Base-by-base conservation (phyloP, 2,113 vertebrate species). In the Dissostichus mawsoni region DNA sequence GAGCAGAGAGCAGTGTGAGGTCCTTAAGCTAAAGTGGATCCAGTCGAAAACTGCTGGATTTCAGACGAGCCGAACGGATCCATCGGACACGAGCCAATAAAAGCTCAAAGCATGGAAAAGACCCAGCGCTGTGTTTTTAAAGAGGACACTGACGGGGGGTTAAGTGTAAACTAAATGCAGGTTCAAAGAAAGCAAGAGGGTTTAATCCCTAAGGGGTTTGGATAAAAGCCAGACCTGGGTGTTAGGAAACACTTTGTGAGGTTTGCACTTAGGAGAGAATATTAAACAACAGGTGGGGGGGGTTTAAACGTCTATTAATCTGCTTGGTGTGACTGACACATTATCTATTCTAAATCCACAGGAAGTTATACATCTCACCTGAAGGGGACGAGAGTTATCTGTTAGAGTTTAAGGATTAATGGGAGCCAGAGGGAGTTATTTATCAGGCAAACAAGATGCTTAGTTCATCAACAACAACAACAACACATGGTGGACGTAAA, bases 131-230 rank as follows among this genome's bases (percentile, higher is more conserved):
- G 4, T 16, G 36, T 33, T 71, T 65, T 67, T 52, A 75, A 45
- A 72, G 57, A 70, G 13, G 2, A 25, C 6, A 48, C 76, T 63
- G 76, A 73, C 78, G 65, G 62, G 47, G 75, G 68, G 83, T 78
- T 68, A 75, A 62, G 18, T 63, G 79, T 50, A 85, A 84, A 83
- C 83, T 75, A 47, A 78, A 82, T 7, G 69, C 59, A 81, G 80
- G 41, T 75, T 74, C 69, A 78, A 25, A 41, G 16, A 69, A 55
- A 78, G 68, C 45, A 36, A 64, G 79, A 81, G 76, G 64, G 69
- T 80, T 71, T 45, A 69, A 56, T 8, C 57, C 18, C 62, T 13
- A 68, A 65, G 53, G 66, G 63, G 66, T 20, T 57, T 70, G 76
- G 65, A 73, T 70, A 5, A 51, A 80, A 61, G 58, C 74, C 76